Percentiles rank a stretch among this genome's conserved stretches.
Conservation (phyloP, 2,113 vertebrate species). For the Microcebus tavaratra region DNA sequence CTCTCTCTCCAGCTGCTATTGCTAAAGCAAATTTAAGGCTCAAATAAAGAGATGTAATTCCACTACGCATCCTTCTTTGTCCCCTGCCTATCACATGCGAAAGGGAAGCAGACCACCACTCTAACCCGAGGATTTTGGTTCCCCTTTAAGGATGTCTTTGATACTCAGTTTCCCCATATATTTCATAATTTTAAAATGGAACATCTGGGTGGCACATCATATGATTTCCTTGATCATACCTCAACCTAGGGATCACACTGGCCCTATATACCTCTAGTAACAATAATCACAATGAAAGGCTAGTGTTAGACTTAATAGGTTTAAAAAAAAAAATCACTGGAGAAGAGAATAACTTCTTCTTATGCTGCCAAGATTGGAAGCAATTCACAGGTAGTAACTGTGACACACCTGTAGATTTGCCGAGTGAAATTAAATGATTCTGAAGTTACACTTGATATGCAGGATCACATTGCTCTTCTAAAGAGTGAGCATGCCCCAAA, state of each 20-base stretch:
- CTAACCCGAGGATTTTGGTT: background rate
- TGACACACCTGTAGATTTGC: background rate
- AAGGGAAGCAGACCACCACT: background rate
- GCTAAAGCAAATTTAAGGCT: background rate
- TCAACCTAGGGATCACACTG: background rate
- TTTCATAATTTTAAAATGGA: background rate
- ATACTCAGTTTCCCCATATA: background rate
- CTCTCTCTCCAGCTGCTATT: background rate
- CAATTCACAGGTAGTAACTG: background rate
- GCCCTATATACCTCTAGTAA: background rate
- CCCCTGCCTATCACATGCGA: background rate
- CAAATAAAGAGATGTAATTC: background rate
- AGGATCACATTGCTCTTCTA: background rate
- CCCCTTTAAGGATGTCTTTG: background rate
- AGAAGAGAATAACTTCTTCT: background rate
- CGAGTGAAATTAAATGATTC: background rate
- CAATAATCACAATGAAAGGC: background rate
- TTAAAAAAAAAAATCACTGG: background rate
- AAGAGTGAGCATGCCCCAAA: background rate
- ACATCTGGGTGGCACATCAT: background rate
- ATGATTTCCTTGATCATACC: background rate
- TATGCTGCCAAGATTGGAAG: background rate
- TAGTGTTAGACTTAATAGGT: background rate
- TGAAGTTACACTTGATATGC: background rate
- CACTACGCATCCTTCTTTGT: background rate